phyloP scores from a whole-genome alignment of 2,113 vertebrate genomes.

The Bubalus kerabau region DNA sequence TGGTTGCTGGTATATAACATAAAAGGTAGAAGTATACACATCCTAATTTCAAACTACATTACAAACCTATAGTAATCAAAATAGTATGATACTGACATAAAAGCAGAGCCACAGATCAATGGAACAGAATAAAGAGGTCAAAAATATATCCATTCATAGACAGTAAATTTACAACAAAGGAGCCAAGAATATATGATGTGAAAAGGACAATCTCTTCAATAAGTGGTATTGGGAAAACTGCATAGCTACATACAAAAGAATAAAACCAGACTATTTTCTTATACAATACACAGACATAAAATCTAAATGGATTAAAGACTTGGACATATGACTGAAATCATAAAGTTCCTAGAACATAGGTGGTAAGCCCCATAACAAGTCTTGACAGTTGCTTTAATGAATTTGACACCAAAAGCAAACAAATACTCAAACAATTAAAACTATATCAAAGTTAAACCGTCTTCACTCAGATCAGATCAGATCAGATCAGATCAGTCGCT shows the following conservation, averaged over 20 bases:
- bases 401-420: background rate
- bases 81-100: background rate
- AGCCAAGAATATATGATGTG: background rate
- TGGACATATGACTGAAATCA: background rate
- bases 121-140: background rate
- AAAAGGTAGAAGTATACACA: background rate
- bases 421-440: background rate
- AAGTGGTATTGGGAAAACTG: background rate
- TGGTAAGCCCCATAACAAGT: background rate
- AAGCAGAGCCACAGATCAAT: background rate
- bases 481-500: too few relatives aligned
- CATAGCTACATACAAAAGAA: background rate
- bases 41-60: background rate
- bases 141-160: background rate
- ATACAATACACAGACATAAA: background rate
- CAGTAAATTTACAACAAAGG: background rate
- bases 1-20: background rate
- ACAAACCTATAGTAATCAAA: background rate
- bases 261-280: background rate
- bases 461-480: too few relatives aligned
- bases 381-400: background rate
- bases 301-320: background rate
- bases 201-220: background rate
- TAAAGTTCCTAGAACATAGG: background rate
- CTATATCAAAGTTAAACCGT: background rate